Evolutionary conservation across 1,140 invertebrate genomes (phyloP).

Genomic region (Choristoneura fumiferana): DNA sequence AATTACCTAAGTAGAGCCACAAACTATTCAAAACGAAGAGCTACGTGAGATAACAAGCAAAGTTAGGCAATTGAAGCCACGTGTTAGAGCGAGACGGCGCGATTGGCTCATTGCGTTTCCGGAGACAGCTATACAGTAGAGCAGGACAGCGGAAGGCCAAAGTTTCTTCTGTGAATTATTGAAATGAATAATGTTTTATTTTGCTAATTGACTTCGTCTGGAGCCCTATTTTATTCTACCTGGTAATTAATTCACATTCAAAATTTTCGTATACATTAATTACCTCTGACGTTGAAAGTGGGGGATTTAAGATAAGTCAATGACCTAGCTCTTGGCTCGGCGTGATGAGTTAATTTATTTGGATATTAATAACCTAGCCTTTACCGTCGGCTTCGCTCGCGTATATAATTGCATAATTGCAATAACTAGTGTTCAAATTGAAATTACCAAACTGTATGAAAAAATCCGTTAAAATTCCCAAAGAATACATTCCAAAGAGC

Average conservation of each 20-base stretch:
- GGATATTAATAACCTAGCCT: too few species aligned
- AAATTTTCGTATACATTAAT: conserved; percentile 36
- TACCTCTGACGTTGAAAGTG: conserved; percentile 24
- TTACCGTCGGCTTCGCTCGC: too few species aligned
- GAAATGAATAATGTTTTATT: conserved; percentile 67
- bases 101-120: conserved; percentile 19
- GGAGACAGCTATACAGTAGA: conserved; percentile 26
- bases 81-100: conserved; percentile 43
- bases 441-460: too few species aligned
- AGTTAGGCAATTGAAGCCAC: conserved; percentile 51
- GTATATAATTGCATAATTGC: too few species aligned
- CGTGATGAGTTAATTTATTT: too few species aligned
- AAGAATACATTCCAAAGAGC: too few species aligned
- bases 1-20: conserved; percentile 23
- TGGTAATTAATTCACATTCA: conserved; percentile 35
- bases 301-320: not conserved
- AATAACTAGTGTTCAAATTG: too few species aligned
- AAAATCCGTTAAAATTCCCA: too few species aligned
- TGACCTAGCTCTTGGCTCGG: too few species aligned
- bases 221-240: conserved; percentile 23
- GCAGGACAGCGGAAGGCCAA: conserved; percentile 38
- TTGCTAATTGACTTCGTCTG: conserved; percentile 54
- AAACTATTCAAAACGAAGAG: conserved; percentile 28
- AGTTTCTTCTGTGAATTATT: conserved; percentile 61
- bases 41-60: conserved; percentile 57